A percentile compares a stretch with the other conserved stretches of the same genome.
phyloP scores from a whole-genome alignment of 2,888 invertebrate species.

The Drosophila borealis region DNA sequence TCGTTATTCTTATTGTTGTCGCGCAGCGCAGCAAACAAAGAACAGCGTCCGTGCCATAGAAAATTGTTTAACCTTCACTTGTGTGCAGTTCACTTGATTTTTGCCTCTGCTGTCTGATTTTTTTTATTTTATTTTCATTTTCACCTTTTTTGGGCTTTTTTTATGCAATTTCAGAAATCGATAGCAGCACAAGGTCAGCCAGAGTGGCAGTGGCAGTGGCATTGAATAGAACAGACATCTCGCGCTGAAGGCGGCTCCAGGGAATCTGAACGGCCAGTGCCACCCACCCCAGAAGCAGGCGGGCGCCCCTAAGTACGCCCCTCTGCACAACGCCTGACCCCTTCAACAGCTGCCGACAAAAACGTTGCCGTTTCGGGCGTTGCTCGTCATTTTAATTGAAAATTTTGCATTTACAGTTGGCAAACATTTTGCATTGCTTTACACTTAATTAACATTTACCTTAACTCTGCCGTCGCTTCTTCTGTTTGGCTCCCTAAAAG shows the following conservation, averaged over 20 bases:
- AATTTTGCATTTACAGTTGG: conserved; percentile 15
- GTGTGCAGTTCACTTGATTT: conserved; percentile 44
- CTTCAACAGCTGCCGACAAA: conserved; percentile 40
- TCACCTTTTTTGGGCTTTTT: conserved; percentile 35
- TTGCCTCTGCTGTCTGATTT: conserved; percentile 32
- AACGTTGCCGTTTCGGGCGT: conserved; percentile 6
- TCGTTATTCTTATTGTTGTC: conserved; percentile 25
- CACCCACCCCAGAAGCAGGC: not conserved
- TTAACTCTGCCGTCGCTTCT: conserved; percentile 32
- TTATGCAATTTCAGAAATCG: conserved; percentile 71
- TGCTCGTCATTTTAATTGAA: conserved; percentile 6
- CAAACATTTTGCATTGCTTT: conserved; percentile 20
- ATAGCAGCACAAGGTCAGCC: conserved; percentile 72
- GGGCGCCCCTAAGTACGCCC: not conserved
- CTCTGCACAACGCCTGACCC: not conserved
- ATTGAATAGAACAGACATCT: conserved; percentile 48
- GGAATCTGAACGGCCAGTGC: conserved; percentile 22
- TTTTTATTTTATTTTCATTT: conserved; percentile 11
- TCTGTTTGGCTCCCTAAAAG: conserved; percentile 31
- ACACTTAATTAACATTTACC: conserved; percentile 49
- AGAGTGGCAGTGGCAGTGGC: conserved; percentile 32
- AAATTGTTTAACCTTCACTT: conserved; percentile 75
- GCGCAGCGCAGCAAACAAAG: conserved; percentile 66
- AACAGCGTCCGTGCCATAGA: conserved; percentile 62
- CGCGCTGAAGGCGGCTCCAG: conserved; percentile 38